phyloP scores from a whole-genome alignment of 2,797 vertebrate species.

The Pteronotus mesoamericanus region DNA sequence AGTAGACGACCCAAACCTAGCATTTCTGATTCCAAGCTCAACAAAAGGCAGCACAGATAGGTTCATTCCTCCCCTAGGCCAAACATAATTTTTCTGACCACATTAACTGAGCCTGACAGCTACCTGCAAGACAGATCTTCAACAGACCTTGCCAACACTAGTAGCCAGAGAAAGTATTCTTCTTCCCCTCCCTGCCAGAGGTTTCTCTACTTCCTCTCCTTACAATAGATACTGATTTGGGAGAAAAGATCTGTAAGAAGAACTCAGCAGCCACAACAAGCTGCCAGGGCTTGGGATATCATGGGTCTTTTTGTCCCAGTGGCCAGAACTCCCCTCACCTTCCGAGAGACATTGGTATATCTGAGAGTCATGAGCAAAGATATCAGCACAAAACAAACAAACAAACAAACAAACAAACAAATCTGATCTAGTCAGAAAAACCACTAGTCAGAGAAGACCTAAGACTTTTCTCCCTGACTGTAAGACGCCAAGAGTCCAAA shows the following conservation, averaged over 20 bases:
- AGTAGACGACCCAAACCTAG: neutral
- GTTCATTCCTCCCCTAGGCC: neutral
- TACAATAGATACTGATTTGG: neutral
- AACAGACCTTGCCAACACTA: neutral
- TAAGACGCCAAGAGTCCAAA: neutral
- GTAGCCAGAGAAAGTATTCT: neutral
- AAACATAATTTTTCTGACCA: neutral
- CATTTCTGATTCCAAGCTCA: neutral
- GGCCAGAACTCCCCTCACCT: neutral
- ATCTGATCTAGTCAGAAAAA: neutral
- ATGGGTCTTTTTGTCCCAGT: neutral
- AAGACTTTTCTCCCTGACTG: fast-evolving
- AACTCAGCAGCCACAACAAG: neutral
- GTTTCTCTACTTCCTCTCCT: neutral
- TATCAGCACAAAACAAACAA: neutral
- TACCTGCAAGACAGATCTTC: neutral
- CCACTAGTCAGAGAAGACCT: neutral
- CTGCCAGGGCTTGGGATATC: neutral
- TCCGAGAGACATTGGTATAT: neutral
- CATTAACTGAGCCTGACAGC: neutral
- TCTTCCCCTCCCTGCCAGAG: neutral
- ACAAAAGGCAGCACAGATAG: neutral
- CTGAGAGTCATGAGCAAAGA: neutral
- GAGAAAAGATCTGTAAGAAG: neutral
- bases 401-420: neutral